phyloP scores from a whole-genome alignment of 2,113 vertebrate species.

The Ovis canadensis region DNA sequence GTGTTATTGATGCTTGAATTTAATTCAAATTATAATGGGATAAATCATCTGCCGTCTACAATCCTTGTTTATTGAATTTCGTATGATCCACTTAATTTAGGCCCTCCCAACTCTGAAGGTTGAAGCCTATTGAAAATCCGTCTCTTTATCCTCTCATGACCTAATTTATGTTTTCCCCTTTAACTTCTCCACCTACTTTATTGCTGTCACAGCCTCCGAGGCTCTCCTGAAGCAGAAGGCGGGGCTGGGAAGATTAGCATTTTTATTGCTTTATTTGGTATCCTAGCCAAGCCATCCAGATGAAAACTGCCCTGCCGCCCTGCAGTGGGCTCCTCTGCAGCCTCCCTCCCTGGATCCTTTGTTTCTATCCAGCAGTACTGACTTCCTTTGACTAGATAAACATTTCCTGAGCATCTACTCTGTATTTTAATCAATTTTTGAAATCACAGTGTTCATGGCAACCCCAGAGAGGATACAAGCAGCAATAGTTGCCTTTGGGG shows the following conservation, averaged over 20 bases:
- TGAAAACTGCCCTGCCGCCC: background rate
- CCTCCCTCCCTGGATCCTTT: background rate
- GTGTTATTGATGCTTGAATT: conserved; percentile 22
- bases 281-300: background rate
- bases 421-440: background rate
- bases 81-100: conserved; percentile 52
- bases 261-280: background rate
- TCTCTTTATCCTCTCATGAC: background rate
- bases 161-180: background rate
- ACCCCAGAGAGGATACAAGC: background rate
- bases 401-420: background rate
- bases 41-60: background rate
- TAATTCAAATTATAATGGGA: conserved; percentile 57
- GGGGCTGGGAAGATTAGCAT: background rate
- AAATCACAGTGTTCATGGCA: background rate
- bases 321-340: background rate
- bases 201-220: background rate
- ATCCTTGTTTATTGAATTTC: conserved; percentile 52
- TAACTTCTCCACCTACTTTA: background rate
- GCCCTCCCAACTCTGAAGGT: conserved; percentile 23
- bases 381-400: background rate
- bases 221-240: background rate
- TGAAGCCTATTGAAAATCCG: background rate
- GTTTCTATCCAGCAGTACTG: background rate
- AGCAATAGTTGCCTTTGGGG: accelerated